Conservation (phyloP, 2,797 vertebrate species). For the Spinus pinus region DNA sequence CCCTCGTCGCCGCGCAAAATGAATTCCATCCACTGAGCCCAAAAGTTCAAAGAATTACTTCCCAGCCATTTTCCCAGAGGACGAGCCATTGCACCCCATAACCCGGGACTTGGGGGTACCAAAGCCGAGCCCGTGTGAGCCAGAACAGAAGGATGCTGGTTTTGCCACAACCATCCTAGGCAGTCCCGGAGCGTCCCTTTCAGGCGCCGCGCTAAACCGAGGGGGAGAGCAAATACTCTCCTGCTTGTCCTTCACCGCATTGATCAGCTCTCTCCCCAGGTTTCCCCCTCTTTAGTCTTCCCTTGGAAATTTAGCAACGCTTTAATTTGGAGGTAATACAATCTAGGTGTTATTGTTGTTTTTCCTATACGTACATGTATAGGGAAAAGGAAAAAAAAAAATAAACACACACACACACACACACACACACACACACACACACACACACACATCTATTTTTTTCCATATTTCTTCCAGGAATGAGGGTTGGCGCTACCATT, state of each 20-base stretch:
- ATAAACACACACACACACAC: no score
- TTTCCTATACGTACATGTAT: background rate
- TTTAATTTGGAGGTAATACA: background rate
- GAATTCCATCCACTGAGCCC: background rate
- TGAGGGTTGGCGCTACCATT: background rate
- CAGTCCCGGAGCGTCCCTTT: background rate
- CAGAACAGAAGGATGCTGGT: background rate
- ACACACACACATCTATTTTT: rapidly evolving
- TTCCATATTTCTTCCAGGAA: background rate
- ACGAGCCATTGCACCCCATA: background rate
- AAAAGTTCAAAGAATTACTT: slow-evolving; percentile 7
- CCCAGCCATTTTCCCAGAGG: background rate
- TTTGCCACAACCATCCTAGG: background rate
- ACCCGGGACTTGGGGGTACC: rapidly evolving
- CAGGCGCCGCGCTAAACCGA: background rate
- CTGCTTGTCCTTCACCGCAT: background rate
- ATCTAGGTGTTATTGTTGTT: background rate
- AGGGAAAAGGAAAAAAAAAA: background rate
- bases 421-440: rapidly evolving
- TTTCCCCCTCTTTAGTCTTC: background rate
- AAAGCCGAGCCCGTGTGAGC: background rate
- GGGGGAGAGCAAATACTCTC: background rate
- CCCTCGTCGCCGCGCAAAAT: background rate
- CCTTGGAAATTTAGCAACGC: background rate
- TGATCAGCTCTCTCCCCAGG: background rate